Conservation (phyloP, 2,113 vertebrate genomes). For the Maccullochella peelii region DNA sequence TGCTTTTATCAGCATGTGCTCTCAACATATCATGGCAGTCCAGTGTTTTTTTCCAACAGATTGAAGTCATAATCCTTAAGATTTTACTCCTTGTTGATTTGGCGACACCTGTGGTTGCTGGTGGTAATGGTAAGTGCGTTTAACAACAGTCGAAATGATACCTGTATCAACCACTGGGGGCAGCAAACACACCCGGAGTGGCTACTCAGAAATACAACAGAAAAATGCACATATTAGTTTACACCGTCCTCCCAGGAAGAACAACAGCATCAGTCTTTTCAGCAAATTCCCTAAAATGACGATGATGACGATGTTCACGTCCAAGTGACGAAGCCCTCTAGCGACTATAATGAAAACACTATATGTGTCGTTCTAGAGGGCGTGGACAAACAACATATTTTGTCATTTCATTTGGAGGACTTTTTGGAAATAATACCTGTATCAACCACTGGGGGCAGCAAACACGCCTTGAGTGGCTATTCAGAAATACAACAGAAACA, state of each 20-base stretch:
- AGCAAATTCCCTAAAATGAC: too few relatives aligned
- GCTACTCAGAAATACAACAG: not conserved
- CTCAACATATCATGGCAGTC: not conserved
- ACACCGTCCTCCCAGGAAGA: too few relatives aligned
- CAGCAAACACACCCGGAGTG: not conserved
- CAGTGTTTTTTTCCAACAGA: not conserved
- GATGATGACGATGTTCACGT: too few relatives aligned
- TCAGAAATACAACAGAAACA: not conserved
- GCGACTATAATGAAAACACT: too few relatives aligned
- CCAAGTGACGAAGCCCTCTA: too few relatives aligned
- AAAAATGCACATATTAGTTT: too few relatives aligned
- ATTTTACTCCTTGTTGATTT: slow-evolving; percentile 5
- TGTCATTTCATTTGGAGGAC: not conserved
- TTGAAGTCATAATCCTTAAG: not conserved
- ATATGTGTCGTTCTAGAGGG: not conserved
- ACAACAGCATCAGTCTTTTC: too few relatives aligned
- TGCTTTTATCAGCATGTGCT: not conserved
- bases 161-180: not conserved
- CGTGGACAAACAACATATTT: not conserved
- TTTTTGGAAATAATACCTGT: not conserved
- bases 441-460: slow-evolving; percentile 11
- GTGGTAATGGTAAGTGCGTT: not conserved
- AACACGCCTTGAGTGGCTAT: not conserved
- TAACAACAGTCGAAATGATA: not conserved
- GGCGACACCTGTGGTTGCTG: not conserved